These are phyloP conservation scores for Onychostoma macrolepis DNA, from an alignment of 2,113 vertebrate genomes.

Conservation along the genomic window DNA sequence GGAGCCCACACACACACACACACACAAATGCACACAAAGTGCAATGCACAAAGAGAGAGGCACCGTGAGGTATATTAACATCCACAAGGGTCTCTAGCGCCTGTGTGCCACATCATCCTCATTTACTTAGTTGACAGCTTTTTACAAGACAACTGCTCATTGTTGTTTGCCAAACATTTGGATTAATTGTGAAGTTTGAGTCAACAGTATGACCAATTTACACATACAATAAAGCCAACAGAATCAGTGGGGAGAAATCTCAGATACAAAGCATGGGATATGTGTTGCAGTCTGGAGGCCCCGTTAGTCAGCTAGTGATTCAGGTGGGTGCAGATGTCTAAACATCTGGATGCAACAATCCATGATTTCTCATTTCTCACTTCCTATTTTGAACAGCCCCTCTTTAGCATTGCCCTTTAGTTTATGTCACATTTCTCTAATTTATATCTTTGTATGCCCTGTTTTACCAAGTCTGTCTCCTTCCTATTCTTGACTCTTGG, in stretches of 20 bases:
- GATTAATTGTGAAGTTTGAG: slow-evolving; percentile 47
- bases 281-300: slow-evolving; percentile 3
- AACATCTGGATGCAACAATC: slow-evolving; percentile 39
- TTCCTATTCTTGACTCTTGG: slow-evolving; percentile 27
- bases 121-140: slow-evolving; percentile 22
- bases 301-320: slow-evolving; percentile 67
- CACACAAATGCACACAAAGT: background rate
- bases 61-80: slow-evolving; percentile 56
- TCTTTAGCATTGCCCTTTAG: slow-evolving; percentile 1
- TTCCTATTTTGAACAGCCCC: background rate
- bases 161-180: slow-evolving; percentile 20
- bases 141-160: slow-evolving; percentile 26
- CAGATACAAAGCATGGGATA: slow-evolving; percentile 49
- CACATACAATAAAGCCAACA: slow-evolving; percentile 44
- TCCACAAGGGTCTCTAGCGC: slow-evolving; percentile 46
- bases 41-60: slow-evolving; percentile 20
- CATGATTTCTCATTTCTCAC: slow-evolving; percentile 24
- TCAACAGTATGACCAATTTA: slow-evolving; percentile 63
- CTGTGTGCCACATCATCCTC: background rate
- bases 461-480: slow-evolving; percentile 1
- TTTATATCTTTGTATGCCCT: background rate
- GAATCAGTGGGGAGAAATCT: slow-evolving; percentile 42
- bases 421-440: background rate
- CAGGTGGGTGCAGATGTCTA: slow-evolving; percentile 62
- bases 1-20: slow-evolving; percentile 39